phyloP scores from a whole-genome alignment of 2,797 vertebrate genomes.

The Eulemur albifrons region DNA sequence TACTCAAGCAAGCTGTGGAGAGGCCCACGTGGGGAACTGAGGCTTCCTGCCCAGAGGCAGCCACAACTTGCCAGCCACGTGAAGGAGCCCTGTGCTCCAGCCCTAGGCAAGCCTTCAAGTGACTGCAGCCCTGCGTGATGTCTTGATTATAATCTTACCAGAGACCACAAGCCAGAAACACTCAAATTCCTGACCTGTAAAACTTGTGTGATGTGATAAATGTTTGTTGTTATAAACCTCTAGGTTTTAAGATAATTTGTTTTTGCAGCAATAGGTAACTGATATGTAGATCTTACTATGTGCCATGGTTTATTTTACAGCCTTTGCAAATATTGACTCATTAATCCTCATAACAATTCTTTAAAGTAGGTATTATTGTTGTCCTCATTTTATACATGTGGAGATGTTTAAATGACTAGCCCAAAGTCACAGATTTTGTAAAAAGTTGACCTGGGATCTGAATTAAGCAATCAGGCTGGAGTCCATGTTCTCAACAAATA shows the following conservation, averaged over 20 bases:
- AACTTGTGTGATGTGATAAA: neutral
- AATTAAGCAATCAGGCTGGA: neutral
- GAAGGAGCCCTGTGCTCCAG: neutral
- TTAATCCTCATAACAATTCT: neutral
- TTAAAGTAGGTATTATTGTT: neutral
- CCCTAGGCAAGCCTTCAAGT: neutral
- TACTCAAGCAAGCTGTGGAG: neutral
- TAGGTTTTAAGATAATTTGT: neutral
- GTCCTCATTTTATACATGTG: neutral
- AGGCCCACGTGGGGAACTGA: neutral
- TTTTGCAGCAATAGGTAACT: neutral
- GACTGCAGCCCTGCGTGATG: neutral
- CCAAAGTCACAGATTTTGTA: neutral
- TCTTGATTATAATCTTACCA: neutral
- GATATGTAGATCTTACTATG: neutral
- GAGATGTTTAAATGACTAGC: neutral
- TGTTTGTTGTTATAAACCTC: neutral
- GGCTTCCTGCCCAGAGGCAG: neutral
- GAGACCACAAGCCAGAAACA: neutral
- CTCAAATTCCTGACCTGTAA: neutral
- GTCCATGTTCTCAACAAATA: neutral
- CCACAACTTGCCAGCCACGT: neutral
- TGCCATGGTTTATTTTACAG: neutral
- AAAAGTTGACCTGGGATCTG: neutral
- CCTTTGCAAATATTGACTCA: neutral